A percentile compares a stretch with the other conserved stretches of the same genome.
Conservation (phyloP, 2,113 vertebrate species). For the Heliornis fulica region DNA sequence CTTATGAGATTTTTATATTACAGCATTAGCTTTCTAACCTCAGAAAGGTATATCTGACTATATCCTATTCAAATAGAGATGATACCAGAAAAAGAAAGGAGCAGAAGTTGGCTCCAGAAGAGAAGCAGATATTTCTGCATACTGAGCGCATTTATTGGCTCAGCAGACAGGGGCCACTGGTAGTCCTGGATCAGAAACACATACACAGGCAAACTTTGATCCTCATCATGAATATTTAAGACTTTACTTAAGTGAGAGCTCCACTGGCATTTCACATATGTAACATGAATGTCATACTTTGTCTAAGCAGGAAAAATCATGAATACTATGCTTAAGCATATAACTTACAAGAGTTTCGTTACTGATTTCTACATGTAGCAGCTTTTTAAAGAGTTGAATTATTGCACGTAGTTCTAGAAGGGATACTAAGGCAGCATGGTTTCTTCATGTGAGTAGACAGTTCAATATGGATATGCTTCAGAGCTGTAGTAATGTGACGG, state of each 20-base stretch:
- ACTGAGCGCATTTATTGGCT: background rate
- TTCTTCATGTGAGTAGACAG: background rate
- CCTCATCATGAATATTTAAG: fast-evolving
- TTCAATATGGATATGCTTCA: background rate
- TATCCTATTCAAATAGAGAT: background rate
- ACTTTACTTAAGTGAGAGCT: background rate
- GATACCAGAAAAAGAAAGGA: background rate
- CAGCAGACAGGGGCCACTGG: no score
- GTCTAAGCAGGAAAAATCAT: background rate
- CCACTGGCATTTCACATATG: background rate
- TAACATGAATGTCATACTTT: background rate
- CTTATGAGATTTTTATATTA: background rate
- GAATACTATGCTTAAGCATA: background rate
- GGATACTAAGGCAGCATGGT: background rate
- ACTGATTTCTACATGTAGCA: background rate
- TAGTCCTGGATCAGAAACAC: background rate
- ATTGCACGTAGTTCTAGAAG: background rate
- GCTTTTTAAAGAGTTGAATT: background rate
- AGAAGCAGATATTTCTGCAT: background rate
- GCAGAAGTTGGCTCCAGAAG: background rate
- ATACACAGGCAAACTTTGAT: background rate
- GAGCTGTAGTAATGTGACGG: background rate
- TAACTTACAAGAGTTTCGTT: background rate
- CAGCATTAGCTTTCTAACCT: background rate
- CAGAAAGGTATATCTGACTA: background rate